Conservation (phyloP, 2,113 vertebrate species). For the Micromys minutus region DNA sequence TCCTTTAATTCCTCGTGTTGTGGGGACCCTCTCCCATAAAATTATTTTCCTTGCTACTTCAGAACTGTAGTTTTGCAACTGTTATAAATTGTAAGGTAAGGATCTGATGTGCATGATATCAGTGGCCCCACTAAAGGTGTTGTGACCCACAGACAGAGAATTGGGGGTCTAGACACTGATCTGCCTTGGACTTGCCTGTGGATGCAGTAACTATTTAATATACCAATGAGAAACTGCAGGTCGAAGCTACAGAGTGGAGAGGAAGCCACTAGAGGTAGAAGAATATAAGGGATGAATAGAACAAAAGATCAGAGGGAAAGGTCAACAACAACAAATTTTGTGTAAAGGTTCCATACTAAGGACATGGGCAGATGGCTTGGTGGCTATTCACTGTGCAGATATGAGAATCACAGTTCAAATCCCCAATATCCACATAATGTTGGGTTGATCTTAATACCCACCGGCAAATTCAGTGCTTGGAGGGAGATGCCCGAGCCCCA, state of each 20-base stretch:
- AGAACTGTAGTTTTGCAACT: background rate
- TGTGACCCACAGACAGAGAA: no score
- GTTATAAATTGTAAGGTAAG: background rate
- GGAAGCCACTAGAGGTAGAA: no score
- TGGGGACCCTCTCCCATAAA: background rate
- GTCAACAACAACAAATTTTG: background rate
- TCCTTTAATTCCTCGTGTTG: background rate
- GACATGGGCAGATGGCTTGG: background rate
- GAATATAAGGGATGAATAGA: background rate
- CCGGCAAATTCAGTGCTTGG: no score
- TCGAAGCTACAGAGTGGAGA: background rate
- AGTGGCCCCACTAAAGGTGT: background rate
- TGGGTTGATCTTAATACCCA: no score
- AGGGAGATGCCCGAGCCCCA: no score
- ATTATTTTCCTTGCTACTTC: background rate
- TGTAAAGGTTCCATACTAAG: background rate
- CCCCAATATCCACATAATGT: background rate
- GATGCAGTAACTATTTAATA: background rate
- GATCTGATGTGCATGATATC: no score
- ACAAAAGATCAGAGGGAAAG: background rate
- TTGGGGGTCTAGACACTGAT: background rate
- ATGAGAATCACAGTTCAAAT: background rate
- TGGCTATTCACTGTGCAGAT: background rate
- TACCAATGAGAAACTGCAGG: background rate
- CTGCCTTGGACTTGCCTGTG: background rate